These are phyloP conservation scores for Oophaga pumilio DNA, from an alignment of 2,113 vertebrate species.

Conservation along the genomic window DNA sequence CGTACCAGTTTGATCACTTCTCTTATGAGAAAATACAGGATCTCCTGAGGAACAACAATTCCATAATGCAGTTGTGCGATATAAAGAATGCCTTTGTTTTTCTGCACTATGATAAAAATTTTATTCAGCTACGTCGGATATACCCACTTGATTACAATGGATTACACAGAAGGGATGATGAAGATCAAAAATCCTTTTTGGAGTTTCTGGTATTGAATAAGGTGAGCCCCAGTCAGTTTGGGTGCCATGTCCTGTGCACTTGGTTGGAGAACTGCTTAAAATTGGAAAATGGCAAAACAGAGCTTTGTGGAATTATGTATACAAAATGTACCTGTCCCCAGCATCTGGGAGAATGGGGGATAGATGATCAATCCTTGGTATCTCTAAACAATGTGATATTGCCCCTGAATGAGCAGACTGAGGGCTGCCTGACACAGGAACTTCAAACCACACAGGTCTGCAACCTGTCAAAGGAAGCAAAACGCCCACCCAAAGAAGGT, in stretches of 20 bases:
- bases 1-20: conserved; percentile 99
- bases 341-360: conserved; percentile 91
- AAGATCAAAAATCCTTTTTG: conserved; percentile 91
- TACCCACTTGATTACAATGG: conserved; percentile 89
- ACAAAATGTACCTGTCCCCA: conserved; percentile 98
- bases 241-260: conserved; percentile 95
- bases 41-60: conserved; percentile 94
- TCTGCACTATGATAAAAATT: conserved; percentile 99
- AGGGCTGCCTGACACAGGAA: conserved; percentile 96
- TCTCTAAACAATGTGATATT: conserved; percentile 97
- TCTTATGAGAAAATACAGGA: conserved; percentile 99
- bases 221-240: conserved; percentile 98
- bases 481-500: conserved; percentile 97
- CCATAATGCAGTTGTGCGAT: conserved; percentile 96
- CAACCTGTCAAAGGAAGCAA: conserved; percentile 96
- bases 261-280: conserved; percentile 99
- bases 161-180: conserved; percentile 93
- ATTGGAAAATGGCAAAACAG: conserved; percentile 90
- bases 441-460: conserved; percentile 94
- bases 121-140: conserved; percentile 93
- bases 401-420: conserved; percentile 96
- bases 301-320: conserved; percentile 97
- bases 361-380: conserved; percentile 90
- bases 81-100: conserved; percentile 96
- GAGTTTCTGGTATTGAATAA: conserved; percentile 99